phyloP scores from a whole-genome alignment of 1,140 invertebrate genomes.

The Ditylenchus dipsaci region DNA sequence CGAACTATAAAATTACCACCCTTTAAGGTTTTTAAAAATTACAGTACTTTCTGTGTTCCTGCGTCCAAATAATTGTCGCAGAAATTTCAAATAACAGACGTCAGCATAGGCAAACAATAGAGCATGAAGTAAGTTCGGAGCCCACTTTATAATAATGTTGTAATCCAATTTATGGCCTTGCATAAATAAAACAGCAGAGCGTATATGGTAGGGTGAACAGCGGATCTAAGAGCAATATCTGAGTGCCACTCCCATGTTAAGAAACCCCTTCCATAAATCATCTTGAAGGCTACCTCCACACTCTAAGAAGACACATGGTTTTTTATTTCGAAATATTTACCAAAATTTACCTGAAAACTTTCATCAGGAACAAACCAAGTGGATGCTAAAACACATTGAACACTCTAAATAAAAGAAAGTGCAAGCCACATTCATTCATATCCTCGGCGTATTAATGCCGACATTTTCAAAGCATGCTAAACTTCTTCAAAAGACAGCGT shows the following conservation, averaged over 20 bases:
- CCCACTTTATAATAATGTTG: constrained; percentile 7
- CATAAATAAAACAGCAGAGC: constrained; percentile 19
- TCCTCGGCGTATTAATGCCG: too few species aligned
- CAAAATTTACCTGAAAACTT: constrained; percentile 33
- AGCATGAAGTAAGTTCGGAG: constrained; percentile 33
- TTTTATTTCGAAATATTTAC: too few species aligned
- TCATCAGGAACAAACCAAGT: constrained; percentile 45
- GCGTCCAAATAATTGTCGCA: background rate
- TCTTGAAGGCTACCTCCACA: constrained; percentile 35
- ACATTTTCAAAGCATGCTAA: too few species aligned
- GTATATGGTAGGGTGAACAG: constrained; percentile 28
- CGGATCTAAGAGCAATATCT: constrained; percentile 20
- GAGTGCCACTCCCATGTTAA: constrained; percentile 37
- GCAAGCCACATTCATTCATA: background rate
- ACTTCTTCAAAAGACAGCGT: too few species aligned
- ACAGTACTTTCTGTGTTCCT: constrained; percentile 9
- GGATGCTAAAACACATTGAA: constrained; percentile 16
- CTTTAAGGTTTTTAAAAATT: too few species aligned
- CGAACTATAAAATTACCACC: too few species aligned
- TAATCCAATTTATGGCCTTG: constrained; percentile 18
- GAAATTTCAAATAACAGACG: constrained; percentile 25
- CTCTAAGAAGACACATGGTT: constrained; percentile 22
- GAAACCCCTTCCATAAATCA: constrained; percentile 28
- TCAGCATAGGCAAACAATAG: constrained; percentile 34
- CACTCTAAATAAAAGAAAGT: constrained; percentile 23